Evolutionary conservation across 2,113 vertebrate species (phyloP).

Genomic region (Platysternon megacephalum): DNA sequence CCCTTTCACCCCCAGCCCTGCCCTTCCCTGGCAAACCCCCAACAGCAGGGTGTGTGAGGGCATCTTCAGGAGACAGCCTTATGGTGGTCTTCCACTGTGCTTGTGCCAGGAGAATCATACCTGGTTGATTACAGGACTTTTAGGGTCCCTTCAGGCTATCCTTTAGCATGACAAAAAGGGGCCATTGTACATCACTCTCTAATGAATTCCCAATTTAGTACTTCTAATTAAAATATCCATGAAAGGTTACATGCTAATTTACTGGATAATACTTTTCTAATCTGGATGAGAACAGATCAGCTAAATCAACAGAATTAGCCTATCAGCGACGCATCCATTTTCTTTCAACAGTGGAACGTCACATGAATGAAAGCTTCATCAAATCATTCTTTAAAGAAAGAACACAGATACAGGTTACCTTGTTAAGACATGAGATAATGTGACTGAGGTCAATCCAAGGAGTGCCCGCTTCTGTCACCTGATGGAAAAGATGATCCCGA

Average conservation of each 20-base stretch:
- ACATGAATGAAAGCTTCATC: conserved; percentile 14
- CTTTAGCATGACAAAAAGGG: conserved; percentile 75
- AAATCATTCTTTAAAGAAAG: conserved; percentile 31
- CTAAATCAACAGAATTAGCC: background rate
- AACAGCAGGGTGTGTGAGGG: background rate
- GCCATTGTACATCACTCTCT: conserved; percentile 30
- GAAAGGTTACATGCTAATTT: conserved; percentile 7
- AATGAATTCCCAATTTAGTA: background rate
- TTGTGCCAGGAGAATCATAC: background rate
- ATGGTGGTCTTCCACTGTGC: background rate
- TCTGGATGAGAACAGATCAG: background rate
- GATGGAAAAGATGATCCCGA: conserved; percentile 99
- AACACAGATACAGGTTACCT: conserved; percentile 83
- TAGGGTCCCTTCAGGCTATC: conserved; percentile 72
- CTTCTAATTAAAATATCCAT: conserved; percentile 45
- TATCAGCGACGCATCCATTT: background rate
- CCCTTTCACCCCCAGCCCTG: background rate
- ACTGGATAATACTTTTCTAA: conserved; percentile 18
- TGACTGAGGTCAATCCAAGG: conserved; percentile 99
- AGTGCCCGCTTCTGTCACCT: conserved; percentile 96
- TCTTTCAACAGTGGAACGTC: background rate
- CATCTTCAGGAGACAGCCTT: background rate
- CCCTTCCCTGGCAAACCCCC: no score
- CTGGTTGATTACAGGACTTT: background rate
- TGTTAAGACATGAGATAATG: conserved; percentile 99